Evolutionary conservation across 2,888 invertebrate species (phyloP), one percentile per base, ranked within the genome.

Genomic region (Mellilla xanthometata): DNA sequence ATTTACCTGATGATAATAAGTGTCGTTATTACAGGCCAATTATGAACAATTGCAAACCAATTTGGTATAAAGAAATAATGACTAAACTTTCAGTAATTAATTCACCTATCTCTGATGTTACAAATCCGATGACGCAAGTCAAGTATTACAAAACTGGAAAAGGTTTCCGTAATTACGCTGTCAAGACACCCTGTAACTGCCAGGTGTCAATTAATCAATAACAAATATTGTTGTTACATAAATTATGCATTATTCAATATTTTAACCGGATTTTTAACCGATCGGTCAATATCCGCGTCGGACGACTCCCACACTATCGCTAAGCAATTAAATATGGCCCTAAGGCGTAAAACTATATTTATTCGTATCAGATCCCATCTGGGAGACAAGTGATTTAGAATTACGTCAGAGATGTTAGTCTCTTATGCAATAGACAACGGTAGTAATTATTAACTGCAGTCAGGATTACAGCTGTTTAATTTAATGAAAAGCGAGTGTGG

Each of bases 341-440:
- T 22, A 30, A 35, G 51, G 51, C 40, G 47, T 51, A 40, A 45
- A 47, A 53, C 47, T 49, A 36, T 34, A 27, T 40, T 35, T 40
- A 46, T 46, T 46, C 40, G 52, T 49, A 50, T 44, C 41, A 54
- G 56, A 57, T 58, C 34, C 38, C 41, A 52, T 55, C 53, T 19
- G 44, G 23, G 35, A 45, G 54, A 48, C 54, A 52, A 48, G 54
- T 50, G 49, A 50, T 48, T 36, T 46, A 32, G 23, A 46, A 31
- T 46, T 46, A 46, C 39, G 35, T 46, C 46, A 46, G 13, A 40
- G 46, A 46, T 45, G 24, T 13, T 31, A 39, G 31, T 30, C 35
- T 10, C 35, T 40, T 46, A 36, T 28, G 35, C 30, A 46, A 45
- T 32, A 2, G 9, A 12, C 23, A 26, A 4, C 12, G 32, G 28